Conservation (phyloP, 2,888 invertebrate species). For the Tinea trinotella region DNA sequence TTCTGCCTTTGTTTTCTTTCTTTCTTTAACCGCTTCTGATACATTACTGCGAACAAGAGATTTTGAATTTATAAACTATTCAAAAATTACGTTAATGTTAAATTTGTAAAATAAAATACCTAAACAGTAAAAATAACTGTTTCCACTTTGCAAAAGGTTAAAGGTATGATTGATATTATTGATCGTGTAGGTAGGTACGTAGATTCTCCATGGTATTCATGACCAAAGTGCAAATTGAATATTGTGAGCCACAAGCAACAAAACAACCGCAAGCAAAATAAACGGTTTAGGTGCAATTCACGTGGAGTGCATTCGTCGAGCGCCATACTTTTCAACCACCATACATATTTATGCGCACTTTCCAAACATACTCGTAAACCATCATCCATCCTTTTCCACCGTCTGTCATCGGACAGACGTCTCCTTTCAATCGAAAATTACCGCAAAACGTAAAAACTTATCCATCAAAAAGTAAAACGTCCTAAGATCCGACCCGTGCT, state of each 20-base stretch:
- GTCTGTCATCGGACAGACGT: conserved; percentile 28
- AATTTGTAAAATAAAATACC: neutral
- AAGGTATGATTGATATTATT: conserved; percentile 3
- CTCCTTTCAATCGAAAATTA: conserved; percentile 34
- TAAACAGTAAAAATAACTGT: neutral
- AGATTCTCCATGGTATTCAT: neutral
- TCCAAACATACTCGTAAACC: conserved; percentile 32
- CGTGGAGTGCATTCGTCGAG: conserved; percentile 32
- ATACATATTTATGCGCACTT: conserved; percentile 25
- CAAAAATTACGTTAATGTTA: neutral
- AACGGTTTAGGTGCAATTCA: conserved; percentile 32
- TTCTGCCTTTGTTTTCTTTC: conserved; percentile 87
- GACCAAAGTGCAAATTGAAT: conserved; percentile 15
- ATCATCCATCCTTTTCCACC: conserved; percentile 43
- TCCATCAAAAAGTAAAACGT: neutral
- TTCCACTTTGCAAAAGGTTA: neutral
- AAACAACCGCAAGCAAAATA: conserved; percentile 26
- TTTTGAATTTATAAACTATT: neutral
- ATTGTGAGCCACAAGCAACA: conserved; percentile 13
- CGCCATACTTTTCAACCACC: conserved; percentile 30
- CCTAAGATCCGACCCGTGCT: neutral
- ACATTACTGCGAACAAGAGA: conserved; percentile 76
- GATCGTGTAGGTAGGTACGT: neutral
- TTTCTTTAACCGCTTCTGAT: conserved; percentile 91
- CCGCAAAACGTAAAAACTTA: conserved; percentile 20